Conservation (phyloP, 2,113 vertebrate species). For the Myocastor coypus region DNA sequence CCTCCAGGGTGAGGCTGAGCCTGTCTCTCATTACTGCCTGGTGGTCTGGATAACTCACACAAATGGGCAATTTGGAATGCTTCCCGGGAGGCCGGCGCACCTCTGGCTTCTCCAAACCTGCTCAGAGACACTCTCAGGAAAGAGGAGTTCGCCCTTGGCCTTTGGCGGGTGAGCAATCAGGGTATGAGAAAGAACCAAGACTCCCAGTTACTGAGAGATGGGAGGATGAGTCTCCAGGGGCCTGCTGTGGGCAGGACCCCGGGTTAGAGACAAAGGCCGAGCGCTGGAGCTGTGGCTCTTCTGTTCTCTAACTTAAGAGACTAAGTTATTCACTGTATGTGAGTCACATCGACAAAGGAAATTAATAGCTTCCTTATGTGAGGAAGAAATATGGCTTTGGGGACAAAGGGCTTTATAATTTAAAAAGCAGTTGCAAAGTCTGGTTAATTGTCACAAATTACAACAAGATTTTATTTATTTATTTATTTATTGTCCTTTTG, state of each 20-base stretch:
- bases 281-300: background rate
- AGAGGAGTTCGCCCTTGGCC: background rate
- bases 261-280: background rate
- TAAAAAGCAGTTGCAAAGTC: conserved; percentile 56
- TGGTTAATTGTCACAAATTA: conserved; percentile 49
- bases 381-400: conserved; percentile 57
- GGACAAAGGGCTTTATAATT: conserved; percentile 60
- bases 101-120: background rate
- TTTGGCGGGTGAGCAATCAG: background rate
- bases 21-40: background rate
- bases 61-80: background rate
- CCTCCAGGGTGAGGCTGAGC: background rate
- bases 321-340: background rate
- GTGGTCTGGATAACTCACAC: background rate
- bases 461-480: background rate
- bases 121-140: background rate
- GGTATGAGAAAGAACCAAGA: background rate
- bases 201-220: background rate
- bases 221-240: background rate
- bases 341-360: conserved; percentile 53
- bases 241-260: background rate
- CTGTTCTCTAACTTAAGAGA: background rate
- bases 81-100: background rate
- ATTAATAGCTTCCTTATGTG: conserved; percentile 66
- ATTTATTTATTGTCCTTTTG: no score